Evolutionary conservation across 23 tunicate genomes (phyloP).

Genomic region (Halocynthia roretzi): DNA sequence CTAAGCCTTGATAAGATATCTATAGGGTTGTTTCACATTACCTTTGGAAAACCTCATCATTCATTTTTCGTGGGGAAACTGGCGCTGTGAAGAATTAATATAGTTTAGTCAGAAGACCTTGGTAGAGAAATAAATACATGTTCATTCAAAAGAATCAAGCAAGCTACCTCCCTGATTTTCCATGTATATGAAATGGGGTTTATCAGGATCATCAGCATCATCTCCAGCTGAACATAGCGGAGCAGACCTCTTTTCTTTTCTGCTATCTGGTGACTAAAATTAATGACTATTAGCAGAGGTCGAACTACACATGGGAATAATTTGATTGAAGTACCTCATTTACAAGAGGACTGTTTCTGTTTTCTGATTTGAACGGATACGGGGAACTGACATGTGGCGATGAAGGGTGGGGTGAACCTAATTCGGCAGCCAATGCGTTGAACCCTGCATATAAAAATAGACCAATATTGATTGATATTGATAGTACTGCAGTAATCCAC

Average conservation of each 20-base stretch:
- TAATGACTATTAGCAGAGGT: neutral
- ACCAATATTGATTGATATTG: neutral
- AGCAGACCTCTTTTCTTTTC: constrained; percentile 6
- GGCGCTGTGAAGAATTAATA: neutral
- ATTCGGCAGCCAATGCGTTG: constrained; percentile 50
- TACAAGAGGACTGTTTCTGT: constrained; percentile 23
- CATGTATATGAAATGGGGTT: constrained; percentile 73
- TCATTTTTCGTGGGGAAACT: neutral
- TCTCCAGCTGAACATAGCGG: constrained; percentile 21
- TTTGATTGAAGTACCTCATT: constrained; percentile 13
- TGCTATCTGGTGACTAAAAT: neutral
- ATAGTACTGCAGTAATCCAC: no score
- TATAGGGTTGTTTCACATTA: neutral
- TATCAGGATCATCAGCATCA: constrained; percentile 46
- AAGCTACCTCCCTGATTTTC: neutral
- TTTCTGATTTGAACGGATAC: constrained; percentile 42
- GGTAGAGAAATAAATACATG: neutral
- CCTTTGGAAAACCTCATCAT: neutral
- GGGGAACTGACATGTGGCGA: constrained; percentile 80
- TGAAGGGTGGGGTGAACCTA: constrained; percentile 61
- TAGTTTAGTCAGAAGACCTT: neutral
- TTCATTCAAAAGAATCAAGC: neutral
- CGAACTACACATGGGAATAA: neutral
- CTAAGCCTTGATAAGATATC: no score
- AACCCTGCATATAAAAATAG: constrained; percentile 34